A percentile compares a stretch with the other conserved stretches of the same genome.
Conservation (phyloP, 2,888 invertebrate species). For the Pollenia angustigena region DNA sequence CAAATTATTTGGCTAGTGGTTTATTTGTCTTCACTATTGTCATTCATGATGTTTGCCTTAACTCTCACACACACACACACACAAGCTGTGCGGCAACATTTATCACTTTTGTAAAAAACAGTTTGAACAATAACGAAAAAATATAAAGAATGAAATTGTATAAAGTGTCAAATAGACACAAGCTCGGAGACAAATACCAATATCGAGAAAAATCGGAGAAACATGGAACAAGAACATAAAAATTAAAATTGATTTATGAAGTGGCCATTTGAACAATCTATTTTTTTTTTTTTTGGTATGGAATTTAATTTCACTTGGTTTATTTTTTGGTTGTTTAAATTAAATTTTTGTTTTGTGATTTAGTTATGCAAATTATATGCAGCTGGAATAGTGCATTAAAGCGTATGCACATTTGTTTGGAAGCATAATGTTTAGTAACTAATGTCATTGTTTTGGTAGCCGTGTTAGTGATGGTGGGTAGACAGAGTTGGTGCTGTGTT, state of each 20-base stretch:
- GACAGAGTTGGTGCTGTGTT: not conserved
- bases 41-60: conserved; percentile 46
- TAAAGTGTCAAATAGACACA: conserved; percentile 54
- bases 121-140: conserved; percentile 4
- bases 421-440: not conserved
- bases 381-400: conserved; percentile 16
- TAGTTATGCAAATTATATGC: conserved; percentile 38
- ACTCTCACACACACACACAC: not conserved
- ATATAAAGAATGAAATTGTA: conserved; percentile 33
- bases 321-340: conserved; percentile 17
- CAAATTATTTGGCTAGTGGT: conserved; percentile 45
- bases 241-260: conserved; percentile 61
- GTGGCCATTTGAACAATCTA: conserved; percentile 37
- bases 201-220: conserved; percentile 7
- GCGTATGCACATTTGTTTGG: not conserved
- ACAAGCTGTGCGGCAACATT: conserved; percentile 49
- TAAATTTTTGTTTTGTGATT: conserved; percentile 41
- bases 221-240: conserved; percentile 18
- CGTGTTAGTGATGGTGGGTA: not conserved
- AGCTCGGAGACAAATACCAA: conserved; percentile 12
- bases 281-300: not conserved
- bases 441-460: not conserved
- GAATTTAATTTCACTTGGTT: not conserved
- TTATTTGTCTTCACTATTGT: conserved; percentile 52
- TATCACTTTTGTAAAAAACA: conserved; percentile 46